These are phyloP conservation scores for Percina caprodes DNA, from an alignment of 2,113 vertebrate genomes.

Conservation along the genomic window DNA sequence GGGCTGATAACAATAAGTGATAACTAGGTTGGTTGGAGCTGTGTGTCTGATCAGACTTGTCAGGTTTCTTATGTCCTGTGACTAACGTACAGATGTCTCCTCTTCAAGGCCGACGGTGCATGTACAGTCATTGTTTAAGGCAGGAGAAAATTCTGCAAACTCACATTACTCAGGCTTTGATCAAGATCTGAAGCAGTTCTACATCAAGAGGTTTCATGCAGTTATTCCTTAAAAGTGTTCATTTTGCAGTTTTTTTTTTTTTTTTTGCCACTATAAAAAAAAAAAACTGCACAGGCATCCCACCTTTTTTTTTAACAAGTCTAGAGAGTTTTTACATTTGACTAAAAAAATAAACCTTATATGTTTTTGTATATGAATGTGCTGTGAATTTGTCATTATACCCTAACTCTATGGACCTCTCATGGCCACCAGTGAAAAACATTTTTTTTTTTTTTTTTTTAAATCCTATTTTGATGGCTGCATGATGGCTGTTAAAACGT, in stretches of 20 bases:
- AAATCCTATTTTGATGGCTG: too few species aligned
- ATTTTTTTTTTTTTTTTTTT: too few species aligned
- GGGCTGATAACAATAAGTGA: conserved; percentile 55
- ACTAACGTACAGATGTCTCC: conserved; percentile 68
- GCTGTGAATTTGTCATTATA: neutral
- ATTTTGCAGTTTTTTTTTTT: conserved; percentile 18
- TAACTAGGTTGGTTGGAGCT: conserved; percentile 33
- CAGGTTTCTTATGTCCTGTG: conserved; percentile 56
- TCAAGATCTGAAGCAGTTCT: conserved; percentile 31
- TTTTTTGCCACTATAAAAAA: neutral
- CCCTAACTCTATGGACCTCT: neutral
- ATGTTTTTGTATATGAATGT: neutral
- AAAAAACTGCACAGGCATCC: neutral
- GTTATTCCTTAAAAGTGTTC: neutral
- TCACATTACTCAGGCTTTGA: conserved; percentile 41
- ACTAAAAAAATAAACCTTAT: neutral
- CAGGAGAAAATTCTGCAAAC: conserved; percentile 30
- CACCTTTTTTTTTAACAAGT: neutral
- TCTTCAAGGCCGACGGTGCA: conserved; percentile 21
- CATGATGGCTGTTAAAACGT: too few species aligned
- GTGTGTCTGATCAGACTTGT: conserved; percentile 62
- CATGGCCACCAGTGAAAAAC: too few species aligned
- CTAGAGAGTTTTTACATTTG: neutral
- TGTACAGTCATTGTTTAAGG: conserved; percentile 43
- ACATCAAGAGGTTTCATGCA: conserved; percentile 18